These are phyloP conservation scores for Caenorhabditis wallacei DNA, from an alignment of 2,888 invertebrate genomes.

Conservation along the genomic window DNA sequence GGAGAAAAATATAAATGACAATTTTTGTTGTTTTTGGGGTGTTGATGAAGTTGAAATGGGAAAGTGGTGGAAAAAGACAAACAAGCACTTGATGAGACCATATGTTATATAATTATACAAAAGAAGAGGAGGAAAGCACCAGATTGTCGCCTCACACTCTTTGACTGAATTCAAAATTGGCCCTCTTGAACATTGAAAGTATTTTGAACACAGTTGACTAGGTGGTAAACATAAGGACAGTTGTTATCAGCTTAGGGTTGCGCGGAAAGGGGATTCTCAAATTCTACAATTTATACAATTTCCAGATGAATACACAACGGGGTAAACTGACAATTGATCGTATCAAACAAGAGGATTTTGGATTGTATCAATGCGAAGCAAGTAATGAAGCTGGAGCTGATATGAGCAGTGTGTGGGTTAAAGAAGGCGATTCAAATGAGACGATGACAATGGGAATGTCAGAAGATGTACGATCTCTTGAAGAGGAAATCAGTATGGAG, in stretches of 20 bases:
- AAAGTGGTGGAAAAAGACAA: constrained; percentile 36
- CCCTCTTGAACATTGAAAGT: constrained; percentile 37
- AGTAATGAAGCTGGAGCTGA: constrained; percentile 93
- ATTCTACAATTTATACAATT: constrained; percentile 2
- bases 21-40: constrained; percentile 39
- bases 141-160: constrained; percentile 40
- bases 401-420: constrained; percentile 89
- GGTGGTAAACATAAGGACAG: neutral
- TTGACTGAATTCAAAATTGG: constrained; percentile 41
- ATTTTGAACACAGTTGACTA: constrained; percentile 1
- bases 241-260: constrained; percentile 17
- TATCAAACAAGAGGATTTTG: constrained; percentile 84
- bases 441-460: constrained; percentile 31
- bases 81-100: constrained; percentile 65
- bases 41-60: constrained; percentile 2
- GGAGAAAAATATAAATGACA: neutral
- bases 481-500: constrained; percentile 51
- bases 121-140: constrained; percentile 37
- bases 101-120: constrained; percentile 59
- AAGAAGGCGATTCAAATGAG: constrained; percentile 65
- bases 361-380: constrained; percentile 96
- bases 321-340: constrained; percentile 60
- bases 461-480: constrained; percentile 43
- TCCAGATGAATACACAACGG: constrained; percentile 63
- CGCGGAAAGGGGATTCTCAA: neutral